phyloP scores from a whole-genome alignment of 2,113 vertebrate genomes.

The Rynchops niger region DNA sequence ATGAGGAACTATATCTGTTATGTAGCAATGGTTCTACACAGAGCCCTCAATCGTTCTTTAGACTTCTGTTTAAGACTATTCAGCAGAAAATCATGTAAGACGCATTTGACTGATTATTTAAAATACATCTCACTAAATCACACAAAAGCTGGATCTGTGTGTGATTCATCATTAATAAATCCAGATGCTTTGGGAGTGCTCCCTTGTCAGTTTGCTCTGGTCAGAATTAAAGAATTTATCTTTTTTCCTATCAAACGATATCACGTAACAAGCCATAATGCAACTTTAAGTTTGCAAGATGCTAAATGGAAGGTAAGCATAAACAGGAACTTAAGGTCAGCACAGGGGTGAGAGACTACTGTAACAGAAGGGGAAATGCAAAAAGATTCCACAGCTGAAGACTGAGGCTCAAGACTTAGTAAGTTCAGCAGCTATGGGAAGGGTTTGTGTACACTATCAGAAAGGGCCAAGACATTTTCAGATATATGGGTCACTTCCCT shows the following conservation, averaged over 20 bases:
- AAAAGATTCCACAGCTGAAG: not conserved
- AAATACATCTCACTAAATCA: not conserved
- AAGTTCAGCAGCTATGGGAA: not conserved
- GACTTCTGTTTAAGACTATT: not conserved
- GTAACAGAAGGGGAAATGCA: not conserved
- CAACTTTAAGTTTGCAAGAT: not conserved
- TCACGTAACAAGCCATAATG: not conserved
- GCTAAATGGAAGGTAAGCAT: not conserved
- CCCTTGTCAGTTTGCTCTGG: not conserved
- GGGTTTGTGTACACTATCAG: not conserved
- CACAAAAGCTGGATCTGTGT: not conserved
- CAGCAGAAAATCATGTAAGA: not conserved
- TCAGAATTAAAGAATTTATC: not conserved
- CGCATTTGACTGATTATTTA: not conserved
- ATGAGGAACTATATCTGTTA: not conserved
- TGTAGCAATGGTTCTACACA: not conserved
- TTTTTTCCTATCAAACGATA: not conserved
- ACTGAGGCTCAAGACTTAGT: not conserved
- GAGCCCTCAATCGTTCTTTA: not conserved
- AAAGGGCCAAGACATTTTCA: not conserved
- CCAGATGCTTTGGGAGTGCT: not conserved
- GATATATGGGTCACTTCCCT: not conserved
- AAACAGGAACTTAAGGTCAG: not conserved
- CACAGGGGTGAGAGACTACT: not conserved
- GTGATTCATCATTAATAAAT: not conserved